These are phyloP conservation scores for Callorhinus ursinus DNA, from an alignment of 2,113 vertebrate genomes.

Conservation along the genomic window DNA sequence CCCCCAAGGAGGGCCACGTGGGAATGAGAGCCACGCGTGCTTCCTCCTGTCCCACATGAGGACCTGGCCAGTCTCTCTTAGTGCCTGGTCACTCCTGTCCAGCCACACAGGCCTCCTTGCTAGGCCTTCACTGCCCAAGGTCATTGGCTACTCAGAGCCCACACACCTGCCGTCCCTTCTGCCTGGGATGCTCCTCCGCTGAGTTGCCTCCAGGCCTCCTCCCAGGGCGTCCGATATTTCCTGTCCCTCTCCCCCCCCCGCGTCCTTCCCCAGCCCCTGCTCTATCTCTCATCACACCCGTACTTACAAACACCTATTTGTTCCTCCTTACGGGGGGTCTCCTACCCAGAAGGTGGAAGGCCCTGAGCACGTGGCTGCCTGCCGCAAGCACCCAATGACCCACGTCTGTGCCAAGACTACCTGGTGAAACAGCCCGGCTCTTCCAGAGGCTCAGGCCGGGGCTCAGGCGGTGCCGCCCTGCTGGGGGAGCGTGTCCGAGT, in stretches of 20 bases:
- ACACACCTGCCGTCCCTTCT: not conserved
- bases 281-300: not conserved
- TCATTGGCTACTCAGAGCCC: not conserved
- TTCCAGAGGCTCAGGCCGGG: not conserved
- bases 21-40: too few relatives aligned
- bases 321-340: not conserved
- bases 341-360: not conserved
- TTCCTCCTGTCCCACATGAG: too few relatives aligned
- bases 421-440: not conserved
- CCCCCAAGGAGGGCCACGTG: not conserved
- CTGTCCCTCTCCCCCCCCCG: not conserved
- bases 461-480: not conserved
- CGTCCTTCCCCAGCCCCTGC: rapidly evolving
- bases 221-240: too few relatives aligned
- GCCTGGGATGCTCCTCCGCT: not conserved
- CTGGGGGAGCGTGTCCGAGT: rapidly evolving
- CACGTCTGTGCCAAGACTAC: too few relatives aligned
- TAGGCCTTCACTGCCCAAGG: not conserved
- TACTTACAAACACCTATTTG: not conserved
- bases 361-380: not conserved
- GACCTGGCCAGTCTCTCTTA: not conserved
- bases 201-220: not conserved
- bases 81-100: too few relatives aligned
- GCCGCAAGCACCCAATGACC: not conserved
- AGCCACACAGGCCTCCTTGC: not conserved